Evolutionary conservation across 2,113 vertebrate genomes (phyloP), one percentile per base, ranked within the genome.

Genomic region (Lepus europaeus): DNA sequence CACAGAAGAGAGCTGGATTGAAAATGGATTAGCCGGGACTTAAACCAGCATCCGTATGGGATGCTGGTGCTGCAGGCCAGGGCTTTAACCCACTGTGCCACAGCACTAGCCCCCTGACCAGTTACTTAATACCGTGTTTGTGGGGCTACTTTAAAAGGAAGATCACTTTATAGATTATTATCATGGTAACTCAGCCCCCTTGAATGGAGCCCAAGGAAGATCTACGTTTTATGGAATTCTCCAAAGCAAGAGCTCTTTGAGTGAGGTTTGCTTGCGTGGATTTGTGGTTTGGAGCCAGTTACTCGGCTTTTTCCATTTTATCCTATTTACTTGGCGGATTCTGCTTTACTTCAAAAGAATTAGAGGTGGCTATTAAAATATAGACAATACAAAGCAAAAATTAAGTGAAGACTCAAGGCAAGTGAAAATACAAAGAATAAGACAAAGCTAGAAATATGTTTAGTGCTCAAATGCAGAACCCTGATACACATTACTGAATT

Each of bases 341-440:
- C 22, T 84, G 61, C 23, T 87, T 91, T 69, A 45, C 63, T 86
- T 87, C 86, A 49, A 74, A 95, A 94, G 22, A 56, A 89, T 36
- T 86, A 23, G 1, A 92, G 49, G 64, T 36, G 56, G 31, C 66
- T 64, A 56, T 66, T 74, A 76, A 95, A 33, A 64, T 72, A 68
- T 4, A 72, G 14, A 39, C 39, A 63, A 72, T 77, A 63, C 51
- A 27, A 81, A 84, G 61, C 68, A 53, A 73, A 53, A 82, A 72
- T 66, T 51, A 76, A 83, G 6, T 53, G 16, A 91, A 31, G 33
- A 31, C 14, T 61, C 45, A 27, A 33, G 74, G 59, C 79, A 87
- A 51, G 70, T 49, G 53, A 23, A 68, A 29, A 49, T 20, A 92
- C 25, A 72, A 82, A 74, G 25, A 33, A 39, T 51, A 78, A 91